Conservation (phyloP, 2,797 vertebrate species). For the Gastrophryne carolinensis region DNA sequence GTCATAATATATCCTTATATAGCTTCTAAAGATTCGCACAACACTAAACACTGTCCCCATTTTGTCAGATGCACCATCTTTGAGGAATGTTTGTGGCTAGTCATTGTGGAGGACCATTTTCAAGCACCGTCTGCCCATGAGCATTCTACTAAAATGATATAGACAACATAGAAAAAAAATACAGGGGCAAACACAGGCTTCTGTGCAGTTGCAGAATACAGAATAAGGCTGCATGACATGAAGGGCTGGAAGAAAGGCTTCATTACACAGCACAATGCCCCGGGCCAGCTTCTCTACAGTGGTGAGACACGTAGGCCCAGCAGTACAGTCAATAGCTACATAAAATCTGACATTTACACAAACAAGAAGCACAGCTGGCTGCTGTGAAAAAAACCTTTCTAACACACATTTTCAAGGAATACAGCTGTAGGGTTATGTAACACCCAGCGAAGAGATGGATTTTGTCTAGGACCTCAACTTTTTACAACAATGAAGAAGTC, state of each 20-base stretch:
- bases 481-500: conserved; percentile 1
- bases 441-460: fast-evolving
- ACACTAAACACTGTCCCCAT: conserved; percentile 12
- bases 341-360: conserved; percentile 61
- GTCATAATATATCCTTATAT: conserved; percentile 16
- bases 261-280: conserved; percentile 52
- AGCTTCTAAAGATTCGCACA: background rate
- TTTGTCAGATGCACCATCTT: conserved; percentile 50
- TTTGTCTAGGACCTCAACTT: background rate
- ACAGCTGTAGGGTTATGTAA: conserved; percentile 23
- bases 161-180: conserved; percentile 49
- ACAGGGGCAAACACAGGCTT: conserved; percentile 56
- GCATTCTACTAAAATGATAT: conserved; percentile 53
- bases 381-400: conserved; percentile 61
- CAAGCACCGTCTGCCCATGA: background rate
- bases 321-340: conserved; percentile 57
- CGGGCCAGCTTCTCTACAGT: conserved; percentile 54
- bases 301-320: conserved; percentile 53
- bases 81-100: conserved; percentile 48
- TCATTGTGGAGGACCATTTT: conserved; percentile 33
- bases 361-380: conserved; percentile 59
- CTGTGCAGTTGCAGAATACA: background rate
- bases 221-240: conserved; percentile 53
- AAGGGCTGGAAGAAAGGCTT: conserved; percentile 59
- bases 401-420: conserved; percentile 54